Conservation (phyloP, 2,797 vertebrate genomes). For the Loris lydekkerianus region DNA sequence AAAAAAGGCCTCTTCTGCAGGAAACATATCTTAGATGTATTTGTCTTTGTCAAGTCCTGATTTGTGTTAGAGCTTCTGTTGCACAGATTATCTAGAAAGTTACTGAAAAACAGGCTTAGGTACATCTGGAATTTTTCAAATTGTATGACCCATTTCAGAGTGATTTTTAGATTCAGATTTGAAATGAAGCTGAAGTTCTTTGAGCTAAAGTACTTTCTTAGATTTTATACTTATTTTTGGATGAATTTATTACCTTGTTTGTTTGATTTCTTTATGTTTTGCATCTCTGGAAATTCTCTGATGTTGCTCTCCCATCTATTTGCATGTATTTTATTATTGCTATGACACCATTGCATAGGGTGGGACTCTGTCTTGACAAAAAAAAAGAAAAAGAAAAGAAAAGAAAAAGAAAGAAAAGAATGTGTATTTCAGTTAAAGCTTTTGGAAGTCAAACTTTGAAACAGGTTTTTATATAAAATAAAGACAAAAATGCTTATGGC, state of each 20-base stretch:
- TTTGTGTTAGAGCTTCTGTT: slow-evolving; percentile 22
- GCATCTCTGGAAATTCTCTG: not conserved
- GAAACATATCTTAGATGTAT: slow-evolving; percentile 29
- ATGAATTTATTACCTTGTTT: slow-evolving; percentile 32
- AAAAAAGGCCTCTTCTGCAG: slow-evolving; percentile 12
- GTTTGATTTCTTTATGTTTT: not conserved
- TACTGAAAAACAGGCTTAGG: slow-evolving; percentile 51
- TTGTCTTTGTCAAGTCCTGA: slow-evolving; percentile 17
- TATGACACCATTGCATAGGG: no score
- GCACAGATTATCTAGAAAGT: slow-evolving; percentile 15
- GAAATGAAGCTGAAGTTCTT: not conserved
- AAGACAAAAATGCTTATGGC: not conserved
- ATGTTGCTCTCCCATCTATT: not conserved
- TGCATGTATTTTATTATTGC: slow-evolving; percentile 45
- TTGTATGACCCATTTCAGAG: slow-evolving; percentile 20
- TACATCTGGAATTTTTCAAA: slow-evolving; percentile 48
- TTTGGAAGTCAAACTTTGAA: slow-evolving; percentile 55
- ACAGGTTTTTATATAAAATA: slow-evolving; percentile 46
- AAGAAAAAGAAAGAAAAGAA: no score
- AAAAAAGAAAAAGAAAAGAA: no score
- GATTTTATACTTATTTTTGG: not conserved
- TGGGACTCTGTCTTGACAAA: no score
- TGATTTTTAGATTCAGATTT: slow-evolving; percentile 42
- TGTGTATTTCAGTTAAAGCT: not conserved
- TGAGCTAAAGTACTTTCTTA: not conserved